Base-by-base conservation (phyloP, 2,797 vertebrate genomes). In the Danio aesculapii region DNA sequence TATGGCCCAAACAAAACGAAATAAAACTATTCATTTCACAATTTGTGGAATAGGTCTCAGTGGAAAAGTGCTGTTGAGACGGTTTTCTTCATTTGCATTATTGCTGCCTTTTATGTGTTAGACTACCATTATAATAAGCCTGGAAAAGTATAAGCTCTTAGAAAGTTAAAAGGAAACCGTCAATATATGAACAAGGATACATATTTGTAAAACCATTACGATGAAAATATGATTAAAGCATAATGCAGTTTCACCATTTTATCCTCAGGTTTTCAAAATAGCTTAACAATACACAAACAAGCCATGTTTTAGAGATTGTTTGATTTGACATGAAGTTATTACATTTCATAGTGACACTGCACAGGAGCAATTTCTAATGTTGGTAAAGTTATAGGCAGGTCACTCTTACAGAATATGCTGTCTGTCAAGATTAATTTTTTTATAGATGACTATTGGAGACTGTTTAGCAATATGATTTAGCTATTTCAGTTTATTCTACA, bases 1-100 rank as follows among this genome's bases (percentile, higher is more conserved):
- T 82, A 73, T 85, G 84, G 84, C 87, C 82, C 84, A 87, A 83
- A 89, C 87, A 55, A 88, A 87, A 87, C 16, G 4, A 44, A n/a
- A 8, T 16, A 53, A 13, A 30, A 85, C 75, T 84, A 88, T 89
- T 87, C 86, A 73, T 77, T 91, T 79, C 64, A 68, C 66, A 81
- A 53, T 81, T 88, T 86, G 80, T 76, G 58, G 64, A 66, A 49
- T 17, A 5, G 1, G 84, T 89, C 86, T 89, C 86, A 49, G 83
- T 79, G 47, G 49, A 87, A 86, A 90, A 87, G 43, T 46, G 4
- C 19, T 21, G 46, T 68, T 14, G 47, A 49, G 46, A 67, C 10
- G 4, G 41, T 14, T n/a, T 52, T 52, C 30, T 6, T 3, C 7
- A 41, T 41, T 57, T 47, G 17, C 41, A 59, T 3, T 73, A 59